These are phyloP conservation scores for Macaria notata DNA, from an alignment of 2,888 invertebrate species.

Conservation along the genomic window DNA sequence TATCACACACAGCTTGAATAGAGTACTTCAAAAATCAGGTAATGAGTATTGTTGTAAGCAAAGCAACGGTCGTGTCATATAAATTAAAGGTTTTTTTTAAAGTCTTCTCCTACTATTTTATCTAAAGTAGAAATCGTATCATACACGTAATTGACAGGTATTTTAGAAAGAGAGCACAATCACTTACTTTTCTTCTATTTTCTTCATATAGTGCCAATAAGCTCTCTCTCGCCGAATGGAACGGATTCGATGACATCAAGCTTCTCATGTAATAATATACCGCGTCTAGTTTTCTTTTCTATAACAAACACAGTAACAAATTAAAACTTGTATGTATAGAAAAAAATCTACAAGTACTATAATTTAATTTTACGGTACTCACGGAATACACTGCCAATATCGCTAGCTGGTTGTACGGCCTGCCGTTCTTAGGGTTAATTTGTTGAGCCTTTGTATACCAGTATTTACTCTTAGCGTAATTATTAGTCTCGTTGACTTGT, in stretches of 20 bases:
- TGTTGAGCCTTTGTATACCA: slow-evolving; percentile 97
- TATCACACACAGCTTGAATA: no score
- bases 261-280: slow-evolving; percentile 98
- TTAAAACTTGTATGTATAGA: neutral
- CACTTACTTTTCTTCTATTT: slow-evolving; percentile 91
- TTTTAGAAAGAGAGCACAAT: no score
- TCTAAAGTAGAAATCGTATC: no score
- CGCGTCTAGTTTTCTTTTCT: slow-evolving; percentile 97
- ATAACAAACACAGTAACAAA: slow-evolving; percentile 51
- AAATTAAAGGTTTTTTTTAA: no score
- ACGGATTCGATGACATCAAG: slow-evolving; percentile 96
- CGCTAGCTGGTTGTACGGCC: slow-evolving; percentile 97
- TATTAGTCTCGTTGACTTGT: slow-evolving; percentile 90
- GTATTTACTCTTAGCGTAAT: slow-evolving; percentile 87
- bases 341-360: neutral
- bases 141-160: no score
- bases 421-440: slow-evolving; percentile 96
- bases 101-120: no score
- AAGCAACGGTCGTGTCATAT: no score
- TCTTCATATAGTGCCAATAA: slow-evolving; percentile 95
- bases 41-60: no score
- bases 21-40: no score
- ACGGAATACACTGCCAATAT: slow-evolving; percentile 92
- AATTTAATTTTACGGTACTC: slow-evolving; percentile 56
- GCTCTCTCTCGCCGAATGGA: slow-evolving; percentile 95